Evolutionary conservation across 2,888 invertebrate genomes (phyloP).

Genomic region (Brachynemurus nebulosus): DNA sequence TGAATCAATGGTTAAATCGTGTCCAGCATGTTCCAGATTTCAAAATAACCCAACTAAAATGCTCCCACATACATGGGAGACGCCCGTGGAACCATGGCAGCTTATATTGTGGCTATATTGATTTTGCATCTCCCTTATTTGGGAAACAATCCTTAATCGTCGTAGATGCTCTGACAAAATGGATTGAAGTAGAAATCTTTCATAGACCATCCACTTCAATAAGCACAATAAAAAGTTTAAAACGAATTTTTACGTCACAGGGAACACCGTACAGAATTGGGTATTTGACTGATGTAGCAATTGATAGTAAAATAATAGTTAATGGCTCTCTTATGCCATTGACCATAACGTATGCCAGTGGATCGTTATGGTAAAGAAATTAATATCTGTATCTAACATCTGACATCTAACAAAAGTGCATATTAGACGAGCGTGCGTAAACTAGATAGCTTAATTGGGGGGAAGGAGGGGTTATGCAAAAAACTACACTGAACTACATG

Average conservation of each 20-base stretch:
- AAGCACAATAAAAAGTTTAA: not conserved
- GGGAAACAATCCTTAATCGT: not conserved
- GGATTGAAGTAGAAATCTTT: not conserved
- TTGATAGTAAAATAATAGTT: too few relatives aligned
- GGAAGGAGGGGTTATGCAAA: too few relatives aligned
- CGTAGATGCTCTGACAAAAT: not conserved
- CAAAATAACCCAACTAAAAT: not conserved
- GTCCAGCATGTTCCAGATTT: not conserved
- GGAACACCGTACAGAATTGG: conserved; percentile 19
- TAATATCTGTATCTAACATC: too few relatives aligned
- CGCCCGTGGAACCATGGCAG: not conserved
- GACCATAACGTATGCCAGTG: too few relatives aligned
- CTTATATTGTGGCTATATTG: not conserved
- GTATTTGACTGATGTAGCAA: too few relatives aligned
- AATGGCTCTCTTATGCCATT: too few relatives aligned
- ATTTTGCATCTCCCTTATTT: not conserved
- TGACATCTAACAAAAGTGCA: too few relatives aligned
- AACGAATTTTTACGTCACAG: conserved; percentile 17
- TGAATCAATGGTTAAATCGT: not conserved
- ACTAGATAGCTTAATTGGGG: too few relatives aligned
- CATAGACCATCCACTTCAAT: not conserved
- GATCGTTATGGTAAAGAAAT: too few relatives aligned
- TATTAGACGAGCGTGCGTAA: too few relatives aligned
- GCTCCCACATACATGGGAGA: not conserved
- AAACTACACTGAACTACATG: too few relatives aligned